Base-by-base conservation (phyloP, 2,797 vertebrate genomes). In the Serranus cabrilla region DNA sequence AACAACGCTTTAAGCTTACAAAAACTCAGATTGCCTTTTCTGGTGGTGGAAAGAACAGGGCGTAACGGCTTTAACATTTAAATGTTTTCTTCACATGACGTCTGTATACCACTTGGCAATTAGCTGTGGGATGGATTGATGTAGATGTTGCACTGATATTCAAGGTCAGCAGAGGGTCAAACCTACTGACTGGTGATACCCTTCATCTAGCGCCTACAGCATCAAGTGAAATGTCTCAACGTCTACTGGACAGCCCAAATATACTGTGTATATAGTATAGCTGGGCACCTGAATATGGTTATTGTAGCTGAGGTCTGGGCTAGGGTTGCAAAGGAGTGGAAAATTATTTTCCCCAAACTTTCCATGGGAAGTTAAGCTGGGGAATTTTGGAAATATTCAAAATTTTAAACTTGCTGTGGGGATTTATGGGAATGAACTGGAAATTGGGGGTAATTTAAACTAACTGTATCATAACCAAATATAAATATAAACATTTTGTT, bases 41-140 rank as follows among this genome's bases (percentile, higher is more conserved):
- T 16, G 8, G 11, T 0, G 1, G 3, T 45, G 1, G 46, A 34
- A 34, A 39, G 18, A 39, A 39, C n/a, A 11, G 8, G 8, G n/a
- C 34, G 20, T 46, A 34, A 58, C 14, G 5, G 2, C 45, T 56
- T 43, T 11, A 69, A 78, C 12, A 13, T 54, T 20, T 37, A 45
- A 37, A 64, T 63, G 12, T 70, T 43, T n/a, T 72, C 25, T 55
- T 76, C 20, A 49, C 3, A 25, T 57, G 0, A 63, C 27, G 7
- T 43, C 65, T 34, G 11, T 4, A 55, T 25, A 9, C 20, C 58
- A 25, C 23, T 43, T 69, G 12, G 40, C 17, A 62, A 21, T 47
- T 5, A 50, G 20, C 47, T 59, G 45, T 54, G 17, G 20, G 34
- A 45, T 43, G 18, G 18, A 51, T 67, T 50, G 31, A 12, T 21